Percentiles rank a stretch among this genome's conserved stretches.
phyloP scores from a whole-genome alignment of 1,140 invertebrate genomes.

The Bemisia tabaci region DNA sequence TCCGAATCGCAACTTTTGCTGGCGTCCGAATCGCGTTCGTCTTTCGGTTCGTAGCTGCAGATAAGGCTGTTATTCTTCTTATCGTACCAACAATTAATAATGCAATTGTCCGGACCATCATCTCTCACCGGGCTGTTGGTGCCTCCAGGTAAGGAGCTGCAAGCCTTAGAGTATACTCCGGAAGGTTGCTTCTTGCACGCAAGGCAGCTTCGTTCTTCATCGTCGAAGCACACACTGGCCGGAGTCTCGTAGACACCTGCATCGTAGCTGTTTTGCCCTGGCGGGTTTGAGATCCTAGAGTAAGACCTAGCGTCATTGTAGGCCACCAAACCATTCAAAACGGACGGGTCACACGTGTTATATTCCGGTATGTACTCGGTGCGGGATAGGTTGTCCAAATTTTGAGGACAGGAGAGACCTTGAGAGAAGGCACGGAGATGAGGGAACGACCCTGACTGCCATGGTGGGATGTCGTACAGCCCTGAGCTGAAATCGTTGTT shows the following conservation, averaged over 20 bases:
- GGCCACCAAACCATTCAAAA: not conserved
- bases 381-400: not conserved
- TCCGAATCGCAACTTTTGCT: too few species aligned
- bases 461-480: not conserved
- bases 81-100: not conserved
- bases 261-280: not conserved
- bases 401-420: not conserved
- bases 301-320: not conserved
- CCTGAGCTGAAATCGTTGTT: not conserved
- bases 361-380: not conserved
- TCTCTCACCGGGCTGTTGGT: not conserved
- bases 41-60: not conserved
- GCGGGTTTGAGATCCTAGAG: not conserved
- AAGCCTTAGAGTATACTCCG: not conserved
- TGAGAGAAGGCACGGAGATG: not conserved
- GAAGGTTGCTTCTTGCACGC: not conserved
- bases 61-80: not conserved
- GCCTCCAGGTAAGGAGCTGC: not conserved
- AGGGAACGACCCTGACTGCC: not conserved
- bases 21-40: not conserved
- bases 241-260: not conserved
- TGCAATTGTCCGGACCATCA: not conserved
- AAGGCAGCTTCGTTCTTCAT: not conserved
- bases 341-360: not conserved
- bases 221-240: not conserved